A percentile compares a stretch with the other conserved stretches of the same genome.
phyloP scores from a whole-genome alignment of 2,888 invertebrate genomes.

The Plemyria rubiginata region DNA sequence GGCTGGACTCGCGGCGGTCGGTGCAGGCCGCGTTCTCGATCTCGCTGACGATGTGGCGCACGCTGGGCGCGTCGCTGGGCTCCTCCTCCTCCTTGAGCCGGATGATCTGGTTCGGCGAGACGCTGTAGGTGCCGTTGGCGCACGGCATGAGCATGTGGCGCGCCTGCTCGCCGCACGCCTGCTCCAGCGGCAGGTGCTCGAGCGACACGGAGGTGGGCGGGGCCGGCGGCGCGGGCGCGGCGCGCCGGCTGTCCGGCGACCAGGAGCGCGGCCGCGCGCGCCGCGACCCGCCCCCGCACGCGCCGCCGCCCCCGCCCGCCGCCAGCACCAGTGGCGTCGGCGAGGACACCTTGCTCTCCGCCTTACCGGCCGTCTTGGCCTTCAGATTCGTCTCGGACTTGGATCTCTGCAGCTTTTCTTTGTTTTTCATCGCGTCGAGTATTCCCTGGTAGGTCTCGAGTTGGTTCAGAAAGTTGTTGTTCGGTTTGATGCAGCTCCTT shows the following conservation, averaged over 20 bases:
- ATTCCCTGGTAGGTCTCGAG: constrained; percentile 98
- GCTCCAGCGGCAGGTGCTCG: constrained; percentile 82
- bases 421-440: constrained; percentile 97
- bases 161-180: constrained; percentile 77
- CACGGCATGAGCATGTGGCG: constrained; percentile 93
- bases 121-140: constrained; percentile 94
- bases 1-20: constrained; percentile 62
- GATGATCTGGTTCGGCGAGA: constrained; percentile 95
- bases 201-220: constrained; percentile 88
- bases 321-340: constrained; percentile 83
- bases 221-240: constrained; percentile 84
- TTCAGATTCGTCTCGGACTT: constrained; percentile 97
- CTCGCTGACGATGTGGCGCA: constrained; percentile 89
- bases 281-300: constrained; percentile 60
- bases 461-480: constrained; percentile 96
- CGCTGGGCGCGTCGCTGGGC: constrained; percentile 86
- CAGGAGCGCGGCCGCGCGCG: constrained; percentile 88
- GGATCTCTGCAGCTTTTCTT: constrained; percentile 95
- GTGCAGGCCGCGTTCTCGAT: constrained; percentile 85
- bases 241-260: constrained; percentile 88
- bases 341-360: constrained; percentile 85
- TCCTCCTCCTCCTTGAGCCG: constrained; percentile 89
- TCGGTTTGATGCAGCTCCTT: constrained; percentile 97
- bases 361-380: constrained; percentile 84
- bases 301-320: constrained; percentile 30